Conservation (phyloP, 2,888 invertebrate species). For the Eretmocerus hayati region DNA sequence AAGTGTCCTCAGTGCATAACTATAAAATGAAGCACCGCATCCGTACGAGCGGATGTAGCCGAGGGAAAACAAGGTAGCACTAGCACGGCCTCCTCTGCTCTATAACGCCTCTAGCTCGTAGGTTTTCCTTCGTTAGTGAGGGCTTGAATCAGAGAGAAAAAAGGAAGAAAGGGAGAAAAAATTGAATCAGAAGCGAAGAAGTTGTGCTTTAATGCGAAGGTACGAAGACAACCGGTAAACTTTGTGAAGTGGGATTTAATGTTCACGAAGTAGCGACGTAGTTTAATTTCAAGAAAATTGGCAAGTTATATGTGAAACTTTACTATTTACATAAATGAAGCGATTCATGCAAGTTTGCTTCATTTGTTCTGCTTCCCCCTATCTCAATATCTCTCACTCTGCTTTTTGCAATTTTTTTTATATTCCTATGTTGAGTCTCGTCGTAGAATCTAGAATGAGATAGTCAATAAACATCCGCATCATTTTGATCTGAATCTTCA, state of each 20-base stretch:
- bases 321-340: slow-evolving; percentile 19
- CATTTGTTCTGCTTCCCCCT: not conserved
- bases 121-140: no score
- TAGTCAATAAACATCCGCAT: no score
- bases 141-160: no score
- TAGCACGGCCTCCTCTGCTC: not conserved
- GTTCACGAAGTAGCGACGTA: slow-evolving; percentile 13
- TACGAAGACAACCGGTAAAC: slow-evolving; percentile 12
- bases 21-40: slow-evolving; percentile 37
- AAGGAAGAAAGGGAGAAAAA: no score
- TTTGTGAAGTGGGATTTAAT: slow-evolving; percentile 17
- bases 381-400: slow-evolving; percentile 7
- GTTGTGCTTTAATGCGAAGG: slow-evolving; percentile 18
- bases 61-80: not conserved
- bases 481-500: no score
- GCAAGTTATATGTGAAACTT: slow-evolving; percentile 21
- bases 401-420: not conserved
- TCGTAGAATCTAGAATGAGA: no score
- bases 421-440: no score
- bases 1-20: slow-evolving; percentile 41
- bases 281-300: slow-evolving; percentile 21
- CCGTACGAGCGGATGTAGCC: not conserved
- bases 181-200: slow-evolving; percentile 2
- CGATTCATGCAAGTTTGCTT: slow-evolving; percentile 13
- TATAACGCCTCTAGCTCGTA: not conserved